Percentiles rank a stretch among this genome's conserved stretches.
These are phyloP conservation scores for Gulo gulo DNA, from an alignment of 2,113 vertebrate species.

Conservation along the genomic window DNA sequence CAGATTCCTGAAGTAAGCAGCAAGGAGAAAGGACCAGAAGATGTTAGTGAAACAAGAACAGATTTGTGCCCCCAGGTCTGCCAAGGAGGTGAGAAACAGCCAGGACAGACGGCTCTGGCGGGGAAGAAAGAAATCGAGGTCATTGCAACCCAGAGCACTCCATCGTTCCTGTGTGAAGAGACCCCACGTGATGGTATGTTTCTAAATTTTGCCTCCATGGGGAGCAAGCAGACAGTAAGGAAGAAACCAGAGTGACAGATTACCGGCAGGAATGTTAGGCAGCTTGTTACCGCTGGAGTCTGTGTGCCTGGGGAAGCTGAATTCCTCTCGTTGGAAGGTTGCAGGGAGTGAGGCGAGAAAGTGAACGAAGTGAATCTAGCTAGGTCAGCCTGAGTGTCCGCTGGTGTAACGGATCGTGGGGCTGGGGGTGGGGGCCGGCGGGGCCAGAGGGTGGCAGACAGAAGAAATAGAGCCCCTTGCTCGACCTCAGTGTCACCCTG, in stretches of 20 bases:
- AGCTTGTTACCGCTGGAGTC: not conserved
- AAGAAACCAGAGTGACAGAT: not conserved
- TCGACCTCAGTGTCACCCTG: not conserved
- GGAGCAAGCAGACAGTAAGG: conserved; percentile 54
- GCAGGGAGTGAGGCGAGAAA: not conserved
- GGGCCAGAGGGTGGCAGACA: not conserved
- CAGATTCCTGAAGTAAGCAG: conserved; percentile 78
- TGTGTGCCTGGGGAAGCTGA: not conserved
- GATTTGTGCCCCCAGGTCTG: conserved; percentile 29
- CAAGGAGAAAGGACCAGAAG: conserved; percentile 71
- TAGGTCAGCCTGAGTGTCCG: not conserved
- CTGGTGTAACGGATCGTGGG: not conserved
- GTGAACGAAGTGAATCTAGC: not conserved
- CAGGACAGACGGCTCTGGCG: conserved; percentile 55
- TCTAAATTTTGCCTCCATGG: conserved; percentile 76
- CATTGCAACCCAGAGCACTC: conserved; percentile 65
- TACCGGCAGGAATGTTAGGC: not conserved
- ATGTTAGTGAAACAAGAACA: not conserved
- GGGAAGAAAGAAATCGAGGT: conserved; percentile 79
- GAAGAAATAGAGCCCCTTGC: not conserved
- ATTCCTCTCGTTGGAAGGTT: not conserved
- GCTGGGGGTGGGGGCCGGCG: not conserved
- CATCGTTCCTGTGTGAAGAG: conserved; percentile 69
- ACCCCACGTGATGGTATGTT: conserved; percentile 83
- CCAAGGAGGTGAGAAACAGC: conserved; percentile 71